Evolutionary conservation across 37 sponge, comb jelly and placozoan species (phyloP).

Genomic region (Hexactinellida sp.): DNA sequence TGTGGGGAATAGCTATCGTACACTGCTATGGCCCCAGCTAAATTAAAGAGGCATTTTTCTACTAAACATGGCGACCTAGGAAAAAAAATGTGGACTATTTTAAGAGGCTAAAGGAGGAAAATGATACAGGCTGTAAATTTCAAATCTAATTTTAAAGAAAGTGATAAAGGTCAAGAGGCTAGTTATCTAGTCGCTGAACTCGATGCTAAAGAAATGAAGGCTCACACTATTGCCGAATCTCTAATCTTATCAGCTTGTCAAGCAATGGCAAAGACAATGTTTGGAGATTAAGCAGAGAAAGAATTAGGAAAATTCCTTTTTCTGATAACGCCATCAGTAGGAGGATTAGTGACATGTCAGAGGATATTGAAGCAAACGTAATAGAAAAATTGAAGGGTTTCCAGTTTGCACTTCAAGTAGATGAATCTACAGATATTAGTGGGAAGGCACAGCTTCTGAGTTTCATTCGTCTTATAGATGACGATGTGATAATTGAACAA

Average conservation of each 20-base stretch:
- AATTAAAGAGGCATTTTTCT: too few relatives aligned
- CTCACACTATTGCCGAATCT: neutral
- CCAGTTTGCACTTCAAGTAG: neutral
- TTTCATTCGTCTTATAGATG: neutral
- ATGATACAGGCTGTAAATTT: neutral
- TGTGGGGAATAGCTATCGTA: neutral
- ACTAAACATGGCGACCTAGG: too few relatives aligned
- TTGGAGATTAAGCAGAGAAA: too few relatives aligned
- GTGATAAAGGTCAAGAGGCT: neutral
- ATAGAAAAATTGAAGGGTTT: neutral
- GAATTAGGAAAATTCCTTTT: neutral
- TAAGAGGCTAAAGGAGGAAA: neutral
- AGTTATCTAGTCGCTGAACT: neutral
- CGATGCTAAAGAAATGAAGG: neutral
- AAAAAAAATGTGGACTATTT: neutral
- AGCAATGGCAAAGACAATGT: too few relatives aligned
- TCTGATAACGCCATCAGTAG: neutral
- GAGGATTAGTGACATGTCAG: too few relatives aligned
- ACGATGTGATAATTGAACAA: neutral
- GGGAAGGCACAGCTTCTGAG: too few relatives aligned
- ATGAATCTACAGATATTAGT: neutral
- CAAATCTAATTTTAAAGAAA: neutral
- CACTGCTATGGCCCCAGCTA: too few relatives aligned
- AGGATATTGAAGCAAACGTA: too few relatives aligned
- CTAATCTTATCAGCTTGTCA: neutral